phyloP scores from a whole-genome alignment of 2,113 vertebrate species.

The Mobula birostris region DNA sequence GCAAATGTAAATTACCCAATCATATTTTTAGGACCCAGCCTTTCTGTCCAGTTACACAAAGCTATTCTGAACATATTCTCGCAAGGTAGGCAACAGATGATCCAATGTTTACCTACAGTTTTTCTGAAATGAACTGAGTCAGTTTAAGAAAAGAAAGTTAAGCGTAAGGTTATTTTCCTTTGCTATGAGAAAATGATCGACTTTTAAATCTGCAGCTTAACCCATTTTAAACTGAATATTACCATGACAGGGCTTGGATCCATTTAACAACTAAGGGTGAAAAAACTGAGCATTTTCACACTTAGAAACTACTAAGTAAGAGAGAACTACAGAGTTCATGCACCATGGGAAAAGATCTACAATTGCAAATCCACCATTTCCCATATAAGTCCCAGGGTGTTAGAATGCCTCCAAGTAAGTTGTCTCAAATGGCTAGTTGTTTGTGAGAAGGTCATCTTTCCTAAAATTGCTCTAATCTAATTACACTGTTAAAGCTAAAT shows the following conservation, averaged over 20 bases:
- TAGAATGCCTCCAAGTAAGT: background rate
- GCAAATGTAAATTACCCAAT: background rate
- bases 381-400: background rate
- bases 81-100: conserved; percentile 33
- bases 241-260: no score
- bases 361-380: background rate
- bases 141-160: background rate
- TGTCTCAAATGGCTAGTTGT: background rate
- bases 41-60: conserved; percentile 17
- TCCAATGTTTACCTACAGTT: conserved; percentile 26
- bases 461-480: background rate
- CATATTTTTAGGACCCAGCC: background rate
- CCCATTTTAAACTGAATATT: background rate
- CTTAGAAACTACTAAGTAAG: background rate
- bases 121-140: background rate
- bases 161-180: no score
- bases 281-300: background rate
- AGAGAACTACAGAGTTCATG: background rate
- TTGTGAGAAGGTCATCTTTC: no score
- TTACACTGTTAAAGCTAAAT: background rate
- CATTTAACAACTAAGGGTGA: background rate
- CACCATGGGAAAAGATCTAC: background rate
- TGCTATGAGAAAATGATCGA: background rate
- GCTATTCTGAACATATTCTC: conserved; percentile 17
- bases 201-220: background rate